Percentiles rank a stretch among this genome's conserved stretches.
Evolutionary conservation across 2,113 vertebrate genomes (phyloP).

Genomic region (Psettodes erumei): DNA sequence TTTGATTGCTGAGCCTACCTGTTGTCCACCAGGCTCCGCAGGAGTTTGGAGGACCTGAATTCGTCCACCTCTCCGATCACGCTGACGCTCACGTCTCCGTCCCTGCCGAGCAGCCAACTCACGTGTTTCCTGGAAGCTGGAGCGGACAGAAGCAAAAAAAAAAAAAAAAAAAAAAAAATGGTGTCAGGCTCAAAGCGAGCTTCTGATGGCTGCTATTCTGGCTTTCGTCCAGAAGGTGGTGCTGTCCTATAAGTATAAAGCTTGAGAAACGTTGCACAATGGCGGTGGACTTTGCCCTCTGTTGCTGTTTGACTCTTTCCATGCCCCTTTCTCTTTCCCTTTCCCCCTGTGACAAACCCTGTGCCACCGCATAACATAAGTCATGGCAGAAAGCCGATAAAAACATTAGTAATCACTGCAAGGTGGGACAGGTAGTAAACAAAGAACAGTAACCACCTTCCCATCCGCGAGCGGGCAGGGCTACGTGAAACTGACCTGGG

Average conservation of each 20-base stretch:
- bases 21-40: conserved; percentile 69
- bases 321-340: neutral
- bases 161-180: neutral
- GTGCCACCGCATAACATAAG: neutral
- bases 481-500: neutral
- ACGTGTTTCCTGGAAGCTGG: conserved; percentile 79
- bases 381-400: neutral
- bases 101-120: conserved; percentile 81
- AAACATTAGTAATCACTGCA: neutral
- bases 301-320: neutral
- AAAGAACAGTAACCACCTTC: neutral
- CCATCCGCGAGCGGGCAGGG: neutral
- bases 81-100: conserved; percentile 81
- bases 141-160: neutral
- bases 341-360: neutral
- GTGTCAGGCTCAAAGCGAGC: no score
- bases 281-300: neutral
- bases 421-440: neutral
- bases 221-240: conserved; percentile 69
- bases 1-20: conserved; percentile 40
- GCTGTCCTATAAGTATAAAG: conserved; percentile 58
- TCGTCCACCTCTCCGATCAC: conserved; percentile 81
- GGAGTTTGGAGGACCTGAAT: conserved; percentile 75
- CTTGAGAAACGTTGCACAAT: neutral
- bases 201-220: conserved; percentile 48